Evolutionary conservation across 2,888 invertebrate genomes (phyloP), one percentile per base, ranked within the genome.

Genomic region (Dryobota labecula): DNA sequence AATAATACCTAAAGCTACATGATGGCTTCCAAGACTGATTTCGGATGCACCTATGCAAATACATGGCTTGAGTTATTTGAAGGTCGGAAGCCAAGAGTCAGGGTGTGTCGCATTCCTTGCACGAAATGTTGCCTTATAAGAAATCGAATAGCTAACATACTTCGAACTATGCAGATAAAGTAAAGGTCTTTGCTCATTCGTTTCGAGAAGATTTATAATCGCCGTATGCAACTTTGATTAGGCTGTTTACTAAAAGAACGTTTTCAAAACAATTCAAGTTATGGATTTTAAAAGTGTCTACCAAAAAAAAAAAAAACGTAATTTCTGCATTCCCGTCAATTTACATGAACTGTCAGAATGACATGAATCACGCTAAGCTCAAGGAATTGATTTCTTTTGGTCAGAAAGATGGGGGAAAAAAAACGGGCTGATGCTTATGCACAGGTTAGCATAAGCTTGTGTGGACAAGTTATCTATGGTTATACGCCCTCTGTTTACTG

Each of bases 21-120:
- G 27, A 57, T 70, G n/a, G 43, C 51, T 71, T 70, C 65, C 24
- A 51, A 73, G 30, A 56, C 71, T 87, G 78, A 80, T 85, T 85
- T 88, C 78, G 76, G 84, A 85, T 87, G 88, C 92, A 92, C 90
- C 92, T 92, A 91, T 88, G 89, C 88, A 92, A 92, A 92, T 89
- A 92, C 63, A 73, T 80, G 76, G 83, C 80, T 84, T 83, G 78
- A 87, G 86, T 86, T 84, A 86, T 85, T 89, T 81, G 83, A 88
- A 90, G 89, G 88, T 87, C 76, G 68, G 60, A 74, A 81, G 82
- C 57, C 67, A 76, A 78, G 71, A 68, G 77, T 78, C 70, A 61
- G 70, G 79, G 73, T 51, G 74, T 79, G 77, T 64, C 79, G 65
- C 86, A 85, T 85, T 83, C 84, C 73, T 72, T 58, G 13, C 41